phyloP scores from a whole-genome alignment of 2,888 invertebrate species.

The Emmelina monodactyla region DNA sequence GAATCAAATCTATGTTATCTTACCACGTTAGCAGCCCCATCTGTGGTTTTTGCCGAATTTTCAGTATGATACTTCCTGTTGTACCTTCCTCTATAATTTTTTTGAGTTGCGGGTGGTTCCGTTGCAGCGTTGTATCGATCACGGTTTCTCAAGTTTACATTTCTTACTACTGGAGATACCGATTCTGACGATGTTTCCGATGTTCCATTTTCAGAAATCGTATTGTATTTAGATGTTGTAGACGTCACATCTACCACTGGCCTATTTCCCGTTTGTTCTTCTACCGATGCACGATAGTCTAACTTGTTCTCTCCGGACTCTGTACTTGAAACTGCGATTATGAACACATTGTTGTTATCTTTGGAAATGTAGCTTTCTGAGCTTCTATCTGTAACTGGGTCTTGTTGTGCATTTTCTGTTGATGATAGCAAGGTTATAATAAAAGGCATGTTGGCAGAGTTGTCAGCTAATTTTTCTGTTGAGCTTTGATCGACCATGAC shows the following conservation, averaged over 20 bases:
- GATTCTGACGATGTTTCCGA: constrained; percentile 23
- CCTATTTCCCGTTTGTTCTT: constrained; percentile 29
- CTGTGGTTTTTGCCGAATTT: constrained; percentile 43
- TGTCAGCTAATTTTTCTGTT: constrained; percentile 30
- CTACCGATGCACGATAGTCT: constrained; percentile 27
- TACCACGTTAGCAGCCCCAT: constrained; percentile 50
- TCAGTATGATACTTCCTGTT: constrained; percentile 44
- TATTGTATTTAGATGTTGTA: constrained; percentile 43
- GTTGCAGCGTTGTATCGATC: no score
- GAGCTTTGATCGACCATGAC: constrained; percentile 12
- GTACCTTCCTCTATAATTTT: constrained; percentile 27
- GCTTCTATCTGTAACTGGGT: constrained; percentile 16
- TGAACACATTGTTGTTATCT: constrained; percentile 28
- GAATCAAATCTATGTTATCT: no score
- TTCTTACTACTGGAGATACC: constrained; percentile 36
- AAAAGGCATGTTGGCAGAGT: constrained; percentile 33
- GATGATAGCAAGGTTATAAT: constrained; percentile 30
- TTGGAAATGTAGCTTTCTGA: constrained; percentile 19
- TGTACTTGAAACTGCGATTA: constrained; percentile 41
- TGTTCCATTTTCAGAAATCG: constrained; percentile 36
- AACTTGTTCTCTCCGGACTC: constrained; percentile 36
- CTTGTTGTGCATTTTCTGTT: constrained; percentile 25
- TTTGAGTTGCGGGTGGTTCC: background rate
- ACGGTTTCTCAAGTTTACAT: no score
- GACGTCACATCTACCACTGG: constrained; percentile 23